Evolutionary conservation across 2,888 invertebrate species (phyloP), one percentile per base, ranked within the genome.

Genomic region (Troilus luridus): DNA sequence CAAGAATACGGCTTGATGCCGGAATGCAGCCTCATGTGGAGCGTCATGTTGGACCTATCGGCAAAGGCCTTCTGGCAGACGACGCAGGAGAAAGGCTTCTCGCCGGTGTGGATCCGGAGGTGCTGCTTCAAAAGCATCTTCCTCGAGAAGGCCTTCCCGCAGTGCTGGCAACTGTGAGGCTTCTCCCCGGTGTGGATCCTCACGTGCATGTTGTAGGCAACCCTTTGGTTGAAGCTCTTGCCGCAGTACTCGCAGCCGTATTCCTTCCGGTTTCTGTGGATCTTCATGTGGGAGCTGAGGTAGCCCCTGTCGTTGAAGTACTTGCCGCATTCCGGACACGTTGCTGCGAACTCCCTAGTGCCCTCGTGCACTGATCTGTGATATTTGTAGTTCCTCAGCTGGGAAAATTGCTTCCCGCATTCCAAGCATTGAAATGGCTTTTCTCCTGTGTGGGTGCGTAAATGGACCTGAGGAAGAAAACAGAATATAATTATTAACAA

Each of bases 191-290:
- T 97, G 93, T 97, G 97, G 91, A 97, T 97, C 92, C 97, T 95
- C 2, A 97, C 96, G 94, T 98, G 97, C 97, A 97, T 97, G 93
- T 97, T 97, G 94, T 97, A 98, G 14, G 97, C 97, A 10, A 98
- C 97, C 62, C 97, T 95, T 94, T 97, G 97, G 94, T 97, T 97
- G 94, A 98, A 98, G 41, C 97, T 96, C 94, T 97, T 97, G 0
- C 97, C 97, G 93, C 97, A 98, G 93, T 96, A 96, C 56, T 96
- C 95, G 93, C 97, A 97, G 88, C 96, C 97, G 94, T 97, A 97
- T 94, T 97, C 97, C 94, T 97, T 92, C 96, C 93, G 92, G 93
- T 94, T 95, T 95, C 96, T 95, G 94, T 97, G 97, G 93, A 97
- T 97, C 94, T 97, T 97, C 96, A 97, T 96, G 94, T 97, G 97